Evolutionary conservation across 2,113 vertebrate genomes (phyloP), one percentile per base, ranked within the genome.

Genomic region (Tragulus kanchil): DNA sequence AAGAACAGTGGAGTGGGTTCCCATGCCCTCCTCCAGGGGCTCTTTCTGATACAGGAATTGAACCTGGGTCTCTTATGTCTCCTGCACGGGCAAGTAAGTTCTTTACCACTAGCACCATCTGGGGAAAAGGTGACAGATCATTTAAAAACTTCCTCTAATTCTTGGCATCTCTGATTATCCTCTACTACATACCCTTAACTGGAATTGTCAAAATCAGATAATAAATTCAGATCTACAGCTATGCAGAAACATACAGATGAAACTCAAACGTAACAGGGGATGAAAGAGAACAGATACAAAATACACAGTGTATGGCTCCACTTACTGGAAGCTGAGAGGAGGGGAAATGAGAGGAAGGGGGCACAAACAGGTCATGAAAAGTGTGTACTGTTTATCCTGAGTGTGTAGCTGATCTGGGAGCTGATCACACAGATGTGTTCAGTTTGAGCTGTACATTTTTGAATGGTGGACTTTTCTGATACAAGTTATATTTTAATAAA

Each of bases 131-230:
- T 82, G 31, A 85, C 3, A 90, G 50, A 10, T 52, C 59, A 94
- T 59, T 59, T 89, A 85, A 86, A 93, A 89, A 67, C 5, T 2
- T 71, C 42, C 83, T 86, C 42, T 90, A 56, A 84, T 54, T 89
- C 93, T 85, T 13, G 62, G 78, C 6, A 36, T 78, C 58, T 90
- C 61, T 25, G 26, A 83, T 36, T 77, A 93, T 59, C 14, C 4
- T 93, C n/a, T 78, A 90, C 4, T 28, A 78, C 54, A 64, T 42
- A 75, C 19, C 42, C 11, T 50, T 82, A 86, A 94, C 17, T 65
- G 42, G 16, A 95, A 87, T 5, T 69, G 64, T 69, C 36, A n/a
- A 94, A 90, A 96, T 84, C 16, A 81, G 62, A 65, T 73, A 89
- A 85, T 69, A 87, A 93, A 78, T 59, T 87, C 56, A 65, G 26